phyloP scores from a whole-genome alignment of 2,113 vertebrate genomes.

The Alectura lathami region DNA sequence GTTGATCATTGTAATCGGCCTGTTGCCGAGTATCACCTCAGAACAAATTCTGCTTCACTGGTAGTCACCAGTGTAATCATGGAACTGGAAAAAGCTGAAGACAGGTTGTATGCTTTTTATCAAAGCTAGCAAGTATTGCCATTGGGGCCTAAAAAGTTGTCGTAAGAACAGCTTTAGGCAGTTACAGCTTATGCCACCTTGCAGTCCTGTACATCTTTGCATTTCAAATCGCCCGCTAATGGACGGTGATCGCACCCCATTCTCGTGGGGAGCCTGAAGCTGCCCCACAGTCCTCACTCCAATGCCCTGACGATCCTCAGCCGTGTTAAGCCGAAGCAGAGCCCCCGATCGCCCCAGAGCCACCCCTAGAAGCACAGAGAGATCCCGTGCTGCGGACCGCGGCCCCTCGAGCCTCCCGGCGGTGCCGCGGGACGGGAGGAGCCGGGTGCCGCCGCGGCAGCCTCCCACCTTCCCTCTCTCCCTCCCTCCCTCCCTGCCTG shows the following conservation, averaged over 20 bases:
- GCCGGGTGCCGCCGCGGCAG: no score
- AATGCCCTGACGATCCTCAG: no score
- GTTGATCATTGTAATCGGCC: neutral
- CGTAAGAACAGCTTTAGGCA: neutral
- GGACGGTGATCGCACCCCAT: no score
- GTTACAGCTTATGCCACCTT: no score
- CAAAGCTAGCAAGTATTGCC: neutral
- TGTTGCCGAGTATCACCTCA: rapidly evolving
- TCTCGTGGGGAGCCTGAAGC: rapidly evolving
- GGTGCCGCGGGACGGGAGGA: neutral
- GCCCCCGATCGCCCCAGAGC: no score
- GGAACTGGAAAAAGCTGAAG: neutral
- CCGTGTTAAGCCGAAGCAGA: no score
- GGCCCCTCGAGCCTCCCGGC: neutral
- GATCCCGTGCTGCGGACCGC: no score
- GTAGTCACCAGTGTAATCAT: neutral
- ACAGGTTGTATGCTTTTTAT: neutral
- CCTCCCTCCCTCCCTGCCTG: no score
- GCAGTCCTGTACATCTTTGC: no score
- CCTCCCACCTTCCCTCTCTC: no score
- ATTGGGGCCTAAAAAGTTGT: neutral
- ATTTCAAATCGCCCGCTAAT: no score
- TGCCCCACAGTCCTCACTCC: neutral
- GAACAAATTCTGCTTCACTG: neutral
- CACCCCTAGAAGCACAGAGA: no score